Evolutionary conservation across 2,797 vertebrate genomes (phyloP), one percentile per base, ranked within the genome.

Genomic region (Cuniculus paca): DNA sequence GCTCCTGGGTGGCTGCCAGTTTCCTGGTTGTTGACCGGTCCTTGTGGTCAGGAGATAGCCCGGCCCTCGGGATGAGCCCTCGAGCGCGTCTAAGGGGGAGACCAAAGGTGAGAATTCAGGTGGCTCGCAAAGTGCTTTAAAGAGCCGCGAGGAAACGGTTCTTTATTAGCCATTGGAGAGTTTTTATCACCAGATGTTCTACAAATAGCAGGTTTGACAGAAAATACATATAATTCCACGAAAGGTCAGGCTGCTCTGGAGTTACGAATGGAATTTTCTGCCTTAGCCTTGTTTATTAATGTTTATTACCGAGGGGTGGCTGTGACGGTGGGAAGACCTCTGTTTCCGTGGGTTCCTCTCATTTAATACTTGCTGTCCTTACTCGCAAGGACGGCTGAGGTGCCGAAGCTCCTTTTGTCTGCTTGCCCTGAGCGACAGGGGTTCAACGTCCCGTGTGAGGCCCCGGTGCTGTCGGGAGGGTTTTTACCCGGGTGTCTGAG

Each of bases 201-300:
- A 92, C 85, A 93, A 81, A 79, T 74, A 75, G 75, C 77, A 80
- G 52, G 31, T 39, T 60, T 63, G 85, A 88, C 58, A 60, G 91
- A 93, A 97, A 96, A 61, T 68, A 75, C 79, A 65, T 72, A 95
- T 93, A 90, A 91, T 97, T 94, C 85, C 75, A 58, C 90, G 50
- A 97, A 97, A 97, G 96, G 94, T 97, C 97, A 97, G 88, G 45
- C 79, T 90, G 72, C 72, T 90, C 92, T 88, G 39, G 85, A 97
- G 80, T 92, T 92, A 80, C 14, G 92, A 93, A 20, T 91, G 75
- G 83, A 26, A 31, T 80, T 91, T 96, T 92, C 34, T 80, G 4
- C 54, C 85, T 81, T 65, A 13, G 74, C 88, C 95, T 93, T 96
- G 80, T 94, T 90, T 91, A 60, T 96, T 95, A 90, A 95, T 93